Base-by-base conservation (phyloP, 2,797 vertebrate genomes). In the Macropodus opercularis region DNA sequence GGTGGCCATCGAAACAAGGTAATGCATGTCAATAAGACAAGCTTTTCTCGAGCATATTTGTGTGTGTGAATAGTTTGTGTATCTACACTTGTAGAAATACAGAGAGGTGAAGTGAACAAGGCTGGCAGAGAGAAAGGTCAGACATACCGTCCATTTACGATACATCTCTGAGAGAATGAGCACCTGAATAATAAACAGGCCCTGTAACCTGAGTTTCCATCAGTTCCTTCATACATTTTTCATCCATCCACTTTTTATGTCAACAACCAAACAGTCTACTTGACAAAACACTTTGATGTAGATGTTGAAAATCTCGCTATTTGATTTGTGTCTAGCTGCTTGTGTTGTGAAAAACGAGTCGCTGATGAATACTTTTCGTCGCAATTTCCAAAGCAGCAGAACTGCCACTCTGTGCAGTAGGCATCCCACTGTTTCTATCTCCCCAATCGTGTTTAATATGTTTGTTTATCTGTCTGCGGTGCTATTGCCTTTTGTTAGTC, bases 381-480 rank as follows among this genome's bases (percentile, higher is more conserved):
- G 36, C 72, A 79, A 79, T 81, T 89, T 79, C 29, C 46, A 79
- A 73, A 72, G 53, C 42, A 54, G 47, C 61, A 63, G 56, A 71
- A 58, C 56, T 69, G 70, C 56, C 71, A 62, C 68, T 68, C 69
- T 56, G 61, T 26, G 55, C 51, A 13, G 57, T 62, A 44, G 66
- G 65, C 75, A 14, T 68, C 75, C 75, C 57, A 60, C 81, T 73
- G 77, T 71, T 84, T 74, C 62, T 53, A 42, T 77, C 67, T 61
- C 48, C 44, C 62, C 59, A 51, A 69, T 80, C 77, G 49, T 49
- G 58, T 72, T 73, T 80, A 84, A 85, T 81, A 72, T 80, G 78
- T 81, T 79, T 88, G 81, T 84, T 87, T 85, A 80, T 85, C 73
- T 71, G 53, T 80, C 74, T 76, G 56, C 23, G 29, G 29, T 11